These are phyloP conservation scores for Engystomops pustulosus DNA, from an alignment of 2,113 vertebrate species.

Conservation along the genomic window DNA sequence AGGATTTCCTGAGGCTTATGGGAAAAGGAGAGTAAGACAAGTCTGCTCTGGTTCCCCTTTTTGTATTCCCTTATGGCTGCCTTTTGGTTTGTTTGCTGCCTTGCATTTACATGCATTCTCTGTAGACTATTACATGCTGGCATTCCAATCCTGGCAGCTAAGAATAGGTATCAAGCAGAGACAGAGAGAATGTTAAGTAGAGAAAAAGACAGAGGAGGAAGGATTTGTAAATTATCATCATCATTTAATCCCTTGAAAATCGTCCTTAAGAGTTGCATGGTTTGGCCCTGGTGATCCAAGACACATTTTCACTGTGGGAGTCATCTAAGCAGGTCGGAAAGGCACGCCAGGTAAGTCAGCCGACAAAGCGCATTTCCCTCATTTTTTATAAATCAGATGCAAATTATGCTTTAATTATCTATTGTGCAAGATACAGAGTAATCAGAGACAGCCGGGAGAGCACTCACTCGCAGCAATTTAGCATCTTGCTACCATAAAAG, in stretches of 20 bases:
- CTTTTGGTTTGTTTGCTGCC: background rate
- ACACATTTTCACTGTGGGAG: constrained; percentile 36
- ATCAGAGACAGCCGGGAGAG: background rate
- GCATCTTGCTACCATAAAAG: background rate
- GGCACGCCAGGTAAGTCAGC: background rate
- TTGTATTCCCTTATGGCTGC: background rate
- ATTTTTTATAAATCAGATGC: constrained; percentile 28
- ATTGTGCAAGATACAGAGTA: constrained; percentile 4
- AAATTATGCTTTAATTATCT: constrained; percentile 44
- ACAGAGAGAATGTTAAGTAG: background rate
- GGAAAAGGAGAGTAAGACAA: too few relatives aligned
- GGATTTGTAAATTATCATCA: constrained; percentile 18
- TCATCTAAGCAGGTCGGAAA: background rate
- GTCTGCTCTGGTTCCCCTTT: background rate
- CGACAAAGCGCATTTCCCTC: background rate
- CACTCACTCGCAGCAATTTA: background rate
- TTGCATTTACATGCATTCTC: background rate
- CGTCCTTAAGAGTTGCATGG: background rate
- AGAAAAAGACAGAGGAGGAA: background rate
- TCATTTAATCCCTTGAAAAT: constrained; percentile 30
- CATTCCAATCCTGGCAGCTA: background rate
- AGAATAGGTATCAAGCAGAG: background rate
- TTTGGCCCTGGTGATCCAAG: background rate
- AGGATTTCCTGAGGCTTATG: too few relatives aligned
- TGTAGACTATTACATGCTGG: background rate